Conservation (phyloP, 2,888 invertebrate species). For the Thalpophila matura region DNA sequence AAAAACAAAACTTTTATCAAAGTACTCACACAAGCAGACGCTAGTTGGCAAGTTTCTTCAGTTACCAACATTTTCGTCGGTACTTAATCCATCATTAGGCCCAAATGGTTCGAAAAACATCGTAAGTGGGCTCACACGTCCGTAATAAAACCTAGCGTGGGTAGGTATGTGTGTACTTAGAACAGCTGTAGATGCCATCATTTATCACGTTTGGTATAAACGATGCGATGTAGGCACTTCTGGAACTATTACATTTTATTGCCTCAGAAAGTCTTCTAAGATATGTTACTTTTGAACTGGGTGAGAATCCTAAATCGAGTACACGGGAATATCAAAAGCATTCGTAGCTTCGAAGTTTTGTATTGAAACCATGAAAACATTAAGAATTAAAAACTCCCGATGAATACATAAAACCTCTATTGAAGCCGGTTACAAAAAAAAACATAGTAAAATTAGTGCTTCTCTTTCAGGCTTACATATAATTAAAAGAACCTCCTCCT, state of each 20-base stretch:
- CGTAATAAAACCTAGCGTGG: conserved; percentile 68
- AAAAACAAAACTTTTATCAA: conserved; percentile 1
- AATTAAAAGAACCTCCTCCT: no score
- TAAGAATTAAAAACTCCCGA: no score
- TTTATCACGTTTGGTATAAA: conserved; percentile 64
- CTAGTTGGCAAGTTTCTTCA: conserved; percentile 21
- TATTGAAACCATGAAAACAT: no score
- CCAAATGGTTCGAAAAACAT: conserved; percentile 29
- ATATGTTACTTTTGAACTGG: no score
- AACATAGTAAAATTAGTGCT: no score
- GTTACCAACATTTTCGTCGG: conserved; percentile 10
- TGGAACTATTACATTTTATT: neutral
- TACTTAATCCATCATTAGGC: conserved; percentile 40
- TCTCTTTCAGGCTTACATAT: no score
- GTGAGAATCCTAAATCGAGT: no score
- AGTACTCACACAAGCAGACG: conserved; percentile 4
- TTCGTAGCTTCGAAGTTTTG: no score
- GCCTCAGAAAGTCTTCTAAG: no score
- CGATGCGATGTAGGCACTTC: conserved; percentile 1
- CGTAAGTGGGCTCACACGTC: conserved; percentile 14
- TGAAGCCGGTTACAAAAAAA: no score
- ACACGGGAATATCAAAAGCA: no score
- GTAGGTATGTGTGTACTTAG: conserved; percentile 52
- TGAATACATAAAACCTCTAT: no score
- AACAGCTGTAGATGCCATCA: conserved; percentile 68